Conservation (phyloP, 1,140 invertebrate genomes). For the Chionoecetes opilio region DNA sequence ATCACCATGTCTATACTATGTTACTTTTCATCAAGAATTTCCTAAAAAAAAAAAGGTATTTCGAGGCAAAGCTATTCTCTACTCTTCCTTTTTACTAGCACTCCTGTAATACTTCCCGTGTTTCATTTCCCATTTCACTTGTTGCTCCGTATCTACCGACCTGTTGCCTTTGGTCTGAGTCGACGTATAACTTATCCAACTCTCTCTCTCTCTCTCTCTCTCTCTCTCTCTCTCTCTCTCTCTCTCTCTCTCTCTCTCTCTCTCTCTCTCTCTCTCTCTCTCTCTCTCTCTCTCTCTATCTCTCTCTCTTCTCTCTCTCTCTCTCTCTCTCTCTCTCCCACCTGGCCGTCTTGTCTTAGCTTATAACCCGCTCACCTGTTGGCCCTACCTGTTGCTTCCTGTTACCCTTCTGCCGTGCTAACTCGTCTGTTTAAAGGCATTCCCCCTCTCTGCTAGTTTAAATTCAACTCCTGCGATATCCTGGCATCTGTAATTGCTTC, state of each 20-base stretch:
- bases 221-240: no score
- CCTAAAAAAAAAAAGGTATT: not conserved
- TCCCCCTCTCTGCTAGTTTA: not conserved
- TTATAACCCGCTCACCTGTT: constrained; percentile 7
- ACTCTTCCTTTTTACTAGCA: not conserved
- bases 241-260: not conserved
- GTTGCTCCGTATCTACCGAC: not conserved
- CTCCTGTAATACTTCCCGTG: not conserved
- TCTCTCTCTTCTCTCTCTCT: not conserved
- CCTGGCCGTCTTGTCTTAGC: not conserved
- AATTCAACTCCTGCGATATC: constrained; percentile 19
- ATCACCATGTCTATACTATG: no score
- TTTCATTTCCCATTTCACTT: not conserved
- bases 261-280: not conserved
- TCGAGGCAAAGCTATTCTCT: not conserved
- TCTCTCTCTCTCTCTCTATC: not conserved
- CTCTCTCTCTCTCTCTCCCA: no score
- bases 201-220: not conserved
- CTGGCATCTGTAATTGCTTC: constrained; percentile 6
- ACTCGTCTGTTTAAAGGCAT: not conserved
- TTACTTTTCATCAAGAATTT: not conserved
- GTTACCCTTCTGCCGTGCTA: not conserved
- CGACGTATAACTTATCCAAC: not conserved
- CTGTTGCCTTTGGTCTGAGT: not conserved
- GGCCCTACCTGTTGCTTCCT: not conserved